These are phyloP conservation scores for Agapostemon virescens DNA, from an alignment of 2,888 invertebrate genomes.

Conservation along the genomic window DNA sequence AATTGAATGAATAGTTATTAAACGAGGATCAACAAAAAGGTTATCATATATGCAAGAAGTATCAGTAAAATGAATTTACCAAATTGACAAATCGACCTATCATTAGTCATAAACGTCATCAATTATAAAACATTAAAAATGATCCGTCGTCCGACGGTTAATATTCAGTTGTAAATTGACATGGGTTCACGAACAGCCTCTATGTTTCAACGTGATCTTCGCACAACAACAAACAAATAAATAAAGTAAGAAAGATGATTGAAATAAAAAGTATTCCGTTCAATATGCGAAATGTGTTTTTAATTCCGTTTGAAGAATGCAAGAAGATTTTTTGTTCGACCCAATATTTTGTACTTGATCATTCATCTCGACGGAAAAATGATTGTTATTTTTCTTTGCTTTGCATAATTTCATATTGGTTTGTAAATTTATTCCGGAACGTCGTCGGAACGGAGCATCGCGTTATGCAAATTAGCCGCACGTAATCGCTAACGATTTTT, in stretches of 20 bases:
- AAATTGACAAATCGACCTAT: no score
- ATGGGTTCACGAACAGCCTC: no score
- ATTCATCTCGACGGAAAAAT: neutral
- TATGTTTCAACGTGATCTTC: no score
- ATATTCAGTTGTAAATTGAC: no score
- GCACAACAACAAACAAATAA: no score
- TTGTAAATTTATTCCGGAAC: slow-evolving; percentile 65
- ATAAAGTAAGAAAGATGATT: neutral
- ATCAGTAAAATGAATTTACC: no score
- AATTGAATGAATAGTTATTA: no score
- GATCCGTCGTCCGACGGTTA: no score
- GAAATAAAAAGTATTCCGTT: neutral
- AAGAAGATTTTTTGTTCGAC: neutral
- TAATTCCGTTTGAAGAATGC: neutral
- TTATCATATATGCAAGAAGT: no score
- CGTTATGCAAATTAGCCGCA: slow-evolving; percentile 58
- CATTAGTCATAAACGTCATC: no score
- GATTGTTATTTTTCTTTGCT: slow-evolving; percentile 27
- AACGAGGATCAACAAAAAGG: no score
- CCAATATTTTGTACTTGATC: neutral
- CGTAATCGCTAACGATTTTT: slow-evolving; percentile 52
- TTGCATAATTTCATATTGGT: slow-evolving; percentile 65
- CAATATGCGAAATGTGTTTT: neutral
- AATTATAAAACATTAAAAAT: no score
- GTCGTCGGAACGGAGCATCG: slow-evolving; percentile 16